A percentile compares a stretch with the other conserved stretches of the same genome.
These are phyloP conservation scores for Acrocephalus arundinaceus DNA, from an alignment of 2,113 vertebrate genomes.

Conservation along the genomic window DNA sequence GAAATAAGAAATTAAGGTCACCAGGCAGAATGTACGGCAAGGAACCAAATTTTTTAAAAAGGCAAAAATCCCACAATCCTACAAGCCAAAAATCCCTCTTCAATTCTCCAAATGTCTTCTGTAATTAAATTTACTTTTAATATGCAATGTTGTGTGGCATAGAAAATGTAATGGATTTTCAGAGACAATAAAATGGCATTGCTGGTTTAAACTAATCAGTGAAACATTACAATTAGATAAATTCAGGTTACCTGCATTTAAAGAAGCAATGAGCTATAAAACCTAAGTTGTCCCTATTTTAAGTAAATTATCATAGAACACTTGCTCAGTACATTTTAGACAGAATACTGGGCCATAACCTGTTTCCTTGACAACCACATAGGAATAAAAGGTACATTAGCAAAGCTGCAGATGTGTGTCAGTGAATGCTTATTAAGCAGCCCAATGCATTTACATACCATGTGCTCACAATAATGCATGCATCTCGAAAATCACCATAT, in stretches of 20 bases:
- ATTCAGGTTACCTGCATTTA: background rate
- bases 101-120: background rate
- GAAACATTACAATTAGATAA: background rate
- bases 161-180: background rate
- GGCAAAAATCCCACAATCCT: background rate
- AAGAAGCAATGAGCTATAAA: background rate
- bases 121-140: background rate
- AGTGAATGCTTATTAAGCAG: slow-evolving; percentile 60
- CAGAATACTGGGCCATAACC: slow-evolving; percentile 83
- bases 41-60: background rate
- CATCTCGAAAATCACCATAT: slow-evolving; percentile 48
- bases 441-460: slow-evolving; percentile 54
- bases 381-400: slow-evolving; percentile 75
- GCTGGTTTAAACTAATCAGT: background rate
- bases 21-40: background rate
- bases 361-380: slow-evolving; percentile 87
- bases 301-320: slow-evolving; percentile 31
- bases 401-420: slow-evolving; percentile 68
- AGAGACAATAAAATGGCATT: background rate
- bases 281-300: background rate
- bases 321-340: slow-evolving; percentile 64
- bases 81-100: background rate
- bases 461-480: slow-evolving; percentile 45
- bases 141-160: background rate
- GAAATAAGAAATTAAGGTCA: background rate